Conservation (phyloP, 1,140 invertebrate species). For the Drosophila murphyi region DNA sequence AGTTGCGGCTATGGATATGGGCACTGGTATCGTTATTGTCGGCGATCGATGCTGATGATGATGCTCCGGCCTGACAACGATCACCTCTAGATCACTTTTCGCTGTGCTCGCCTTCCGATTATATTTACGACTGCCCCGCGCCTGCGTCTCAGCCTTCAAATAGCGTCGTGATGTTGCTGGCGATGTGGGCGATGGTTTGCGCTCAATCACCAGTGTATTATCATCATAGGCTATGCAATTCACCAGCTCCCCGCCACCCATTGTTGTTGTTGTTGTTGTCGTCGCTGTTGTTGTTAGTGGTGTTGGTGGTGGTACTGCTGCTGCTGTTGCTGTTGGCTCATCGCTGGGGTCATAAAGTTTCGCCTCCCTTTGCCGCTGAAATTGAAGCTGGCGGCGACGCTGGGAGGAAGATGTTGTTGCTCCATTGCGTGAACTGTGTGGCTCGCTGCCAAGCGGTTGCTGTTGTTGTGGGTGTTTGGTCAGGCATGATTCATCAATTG, state of each 20-base stretch:
- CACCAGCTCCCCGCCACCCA: slow-evolving; percentile 66
- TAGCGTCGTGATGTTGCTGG: slow-evolving; percentile 63
- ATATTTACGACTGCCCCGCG: slow-evolving; percentile 70
- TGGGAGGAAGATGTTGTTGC: slow-evolving; percentile 55
- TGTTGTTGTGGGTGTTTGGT: slow-evolving; percentile 35
- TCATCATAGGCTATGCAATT: slow-evolving; percentile 76
- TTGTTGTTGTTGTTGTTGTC: slow-evolving; percentile 34
- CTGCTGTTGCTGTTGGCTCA: slow-evolving; percentile 35
- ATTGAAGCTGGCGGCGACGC: slow-evolving; percentile 68
- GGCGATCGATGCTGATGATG: slow-evolving; percentile 72
- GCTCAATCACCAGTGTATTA: slow-evolving; percentile 69
- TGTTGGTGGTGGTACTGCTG: slow-evolving; percentile 9
- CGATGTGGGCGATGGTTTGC: slow-evolving; percentile 67
- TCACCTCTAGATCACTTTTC: slow-evolving; percentile 67
- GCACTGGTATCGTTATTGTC: slow-evolving; percentile 69
- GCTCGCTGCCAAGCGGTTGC: background rate
- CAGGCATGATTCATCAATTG: slow-evolving; percentile 69
- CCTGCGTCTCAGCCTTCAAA: slow-evolving; percentile 68
- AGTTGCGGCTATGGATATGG: slow-evolving; percentile 37
- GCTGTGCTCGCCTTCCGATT: slow-evolving; percentile 59
- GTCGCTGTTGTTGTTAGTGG: slow-evolving; percentile 14
- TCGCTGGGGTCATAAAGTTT: slow-evolving; percentile 71
- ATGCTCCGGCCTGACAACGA: slow-evolving; percentile 61
- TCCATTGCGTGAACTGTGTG: slow-evolving; percentile 25
- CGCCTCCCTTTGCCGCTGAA: slow-evolving; percentile 68